Percentiles rank a stretch among this genome's conserved stretches.
Evolutionary conservation across 2,797 vertebrate genomes (phyloP).

Genomic region (Rallus crepitans): DNA sequence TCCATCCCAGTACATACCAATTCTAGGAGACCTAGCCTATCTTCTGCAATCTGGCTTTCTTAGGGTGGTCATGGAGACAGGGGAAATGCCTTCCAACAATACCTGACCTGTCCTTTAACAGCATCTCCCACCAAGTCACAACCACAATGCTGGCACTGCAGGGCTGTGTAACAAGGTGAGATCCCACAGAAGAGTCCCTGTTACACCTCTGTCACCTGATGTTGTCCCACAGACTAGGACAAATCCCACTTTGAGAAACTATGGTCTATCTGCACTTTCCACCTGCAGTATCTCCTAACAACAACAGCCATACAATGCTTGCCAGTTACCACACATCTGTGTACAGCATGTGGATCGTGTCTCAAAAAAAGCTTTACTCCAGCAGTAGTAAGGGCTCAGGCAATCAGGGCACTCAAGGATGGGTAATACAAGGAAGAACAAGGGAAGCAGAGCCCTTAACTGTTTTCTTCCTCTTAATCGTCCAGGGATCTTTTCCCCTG

Average conservation of each 20-base stretch:
- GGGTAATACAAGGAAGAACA: not conserved
- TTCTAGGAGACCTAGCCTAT: not conserved
- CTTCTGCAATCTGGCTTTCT: not conserved
- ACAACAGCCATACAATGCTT: not conserved
- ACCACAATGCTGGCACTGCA: accelerated
- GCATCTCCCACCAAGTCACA: not conserved
- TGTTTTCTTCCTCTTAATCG: not conserved
- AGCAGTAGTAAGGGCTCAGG: not conserved
- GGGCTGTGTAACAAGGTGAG: not conserved
- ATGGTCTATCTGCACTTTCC: not conserved
- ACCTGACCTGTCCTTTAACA: too few relatives aligned
- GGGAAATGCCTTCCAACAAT: not conserved
- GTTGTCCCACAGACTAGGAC: not conserved
- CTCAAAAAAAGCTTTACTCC: not conserved
- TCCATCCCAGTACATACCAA: not conserved
- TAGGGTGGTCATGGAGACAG: not conserved
- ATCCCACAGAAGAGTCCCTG: not conserved
- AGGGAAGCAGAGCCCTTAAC: not conserved
- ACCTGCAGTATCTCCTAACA: not conserved
- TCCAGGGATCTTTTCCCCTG: not conserved
- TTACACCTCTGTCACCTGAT: not conserved
- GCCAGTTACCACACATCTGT: not conserved
- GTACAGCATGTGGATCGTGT: not conserved
- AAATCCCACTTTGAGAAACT: not conserved
- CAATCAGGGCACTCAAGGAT: not conserved